Evolutionary conservation across 2,888 invertebrate genomes (phyloP).

Genomic region (Cheilosia grossa): DNA sequence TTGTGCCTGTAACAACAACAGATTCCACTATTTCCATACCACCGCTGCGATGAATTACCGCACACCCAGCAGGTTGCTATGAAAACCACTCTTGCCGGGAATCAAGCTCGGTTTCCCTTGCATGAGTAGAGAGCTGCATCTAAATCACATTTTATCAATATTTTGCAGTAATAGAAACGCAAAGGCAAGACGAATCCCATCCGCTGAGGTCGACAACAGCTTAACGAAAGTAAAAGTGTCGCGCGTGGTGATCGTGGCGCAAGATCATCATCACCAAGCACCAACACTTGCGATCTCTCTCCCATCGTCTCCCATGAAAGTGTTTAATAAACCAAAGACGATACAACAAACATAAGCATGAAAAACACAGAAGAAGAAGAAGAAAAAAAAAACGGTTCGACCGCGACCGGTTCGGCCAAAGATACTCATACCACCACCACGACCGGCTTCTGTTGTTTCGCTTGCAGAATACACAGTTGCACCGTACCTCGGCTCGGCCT

Average conservation of each 20-base stretch:
- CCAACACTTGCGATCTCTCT: slow-evolving; percentile 2
- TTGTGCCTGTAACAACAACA: too few relatives aligned
- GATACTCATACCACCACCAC: background rate
- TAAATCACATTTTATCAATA: slow-evolving; percentile 10
- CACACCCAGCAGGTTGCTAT: too few relatives aligned
- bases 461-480: slow-evolving; percentile 19
- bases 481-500: background rate
- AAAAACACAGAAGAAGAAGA: slow-evolving; percentile 4
- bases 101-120: too few relatives aligned
- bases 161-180: slow-evolving; percentile 2
- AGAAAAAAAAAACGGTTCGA: slow-evolving; percentile 2
- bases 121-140: background rate
- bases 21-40: too few relatives aligned
- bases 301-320: slow-evolving; percentile 39
- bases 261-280: slow-evolving; percentile 37
- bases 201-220: background rate
- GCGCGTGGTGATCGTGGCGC: slow-evolving; percentile 62
- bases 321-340: slow-evolving; percentile 43
- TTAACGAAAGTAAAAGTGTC: slow-evolving; percentile 65
- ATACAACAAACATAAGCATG: slow-evolving; percentile 35
- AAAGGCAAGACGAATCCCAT: slow-evolving; percentile 3
- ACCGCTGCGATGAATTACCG: too few relatives aligned
- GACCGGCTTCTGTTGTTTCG: slow-evolving; percentile 43
- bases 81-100: too few relatives aligned
- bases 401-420: slow-evolving; percentile 8